Base-by-base conservation (phyloP, 2,797 vertebrate genomes). In the Gephyroberyx darwinii region DNA sequence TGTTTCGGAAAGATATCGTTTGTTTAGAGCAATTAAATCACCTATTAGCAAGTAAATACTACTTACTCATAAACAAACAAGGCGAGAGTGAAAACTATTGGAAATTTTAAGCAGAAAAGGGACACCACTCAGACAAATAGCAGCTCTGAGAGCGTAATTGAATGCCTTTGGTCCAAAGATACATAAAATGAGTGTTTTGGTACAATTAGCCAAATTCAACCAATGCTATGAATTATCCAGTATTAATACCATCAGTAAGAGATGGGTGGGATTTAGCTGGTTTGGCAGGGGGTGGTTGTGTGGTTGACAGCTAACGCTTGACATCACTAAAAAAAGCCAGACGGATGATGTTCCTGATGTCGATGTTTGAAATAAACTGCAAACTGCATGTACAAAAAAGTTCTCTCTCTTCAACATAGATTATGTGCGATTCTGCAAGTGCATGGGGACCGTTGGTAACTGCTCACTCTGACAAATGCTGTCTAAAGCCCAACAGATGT, bases 21-120 rank as follows among this genome's bases (percentile, higher is more conserved):
- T 87, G 81, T 93, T 90, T 85, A 71, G 86, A 80, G 83, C 76
- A 91, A 89, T 91, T 91, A 90, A 90, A 89, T 90, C 85, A 91
- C 80, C 80, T 87, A 86, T 88, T 90, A 90, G 83, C 60, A 45
- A 83, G 67, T 77, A 87, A 89, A 87, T 65, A 75, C 33, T 54
- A 58, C 76, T 82, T 19, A 59, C 54, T 63, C 52, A 73, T 69
- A 82, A 85, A 84, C 68, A 87, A 89, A 88, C 68, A 77, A 60
- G 64, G n/a, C 56, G 37, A 54, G 53, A 48, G 48, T 71, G 60
- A 81, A 65, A 88, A 84, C 2, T 51, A 45, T 13, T 62, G 75
- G 33, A 79, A 79, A 61, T 59, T 77, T 84, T 35, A 48, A 5
- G 47, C n/a, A 53, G 50, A 77, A 72, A 74, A 80, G 77, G 16